Base-by-base conservation (phyloP, 2,888 invertebrate species). In the Ophion slaviceki region DNA sequence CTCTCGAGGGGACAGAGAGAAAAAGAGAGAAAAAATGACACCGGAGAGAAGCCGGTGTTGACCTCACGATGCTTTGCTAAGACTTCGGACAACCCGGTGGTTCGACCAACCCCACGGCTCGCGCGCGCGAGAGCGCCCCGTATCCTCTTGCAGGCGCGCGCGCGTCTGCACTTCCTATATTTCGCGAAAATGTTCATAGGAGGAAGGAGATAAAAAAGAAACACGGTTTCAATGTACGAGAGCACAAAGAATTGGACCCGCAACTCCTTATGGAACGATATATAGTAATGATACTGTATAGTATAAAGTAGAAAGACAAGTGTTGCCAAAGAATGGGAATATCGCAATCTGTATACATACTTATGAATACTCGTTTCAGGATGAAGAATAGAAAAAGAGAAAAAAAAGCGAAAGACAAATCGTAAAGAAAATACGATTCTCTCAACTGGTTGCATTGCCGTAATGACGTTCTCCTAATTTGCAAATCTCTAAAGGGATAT, bases 51-150 rank as follows among this genome's bases (percentile, higher is more conserved):
- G 89, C 89, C 89, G 75, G 80, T 88, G 87, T 47, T 87, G 88
- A 89, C 88, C 88, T 88, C 86, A 80, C 86, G 85, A 59, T 82
- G 89, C 89, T 88, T 89, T 89, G 88, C 88, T 89, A 89, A 89
- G 89, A 89, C 89, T 89, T 89, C 89, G 88, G 86, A 86, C 87
- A 87, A 88, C 88, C 88, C 87, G 85, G 83, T 87, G 87, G 85
- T 57, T 53, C 76, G 76, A 36, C 36, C 47, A 70, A 79, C 78
- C 57, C 28, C 74, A 24, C 24, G 61, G 57, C 11, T 47, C n/a
- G 1, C 75, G 47, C 59, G 47, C 59, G 47, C n/a, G 61, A 14
- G 57, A 57, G 57, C n/a, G 40, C 40, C 57, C 47, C 57, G 28
- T 45, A 11, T 74, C 17, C 53, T 76, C 53, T 62, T 57, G 7